A percentile compares a stretch with the other conserved stretches of the same genome.
These are phyloP conservation scores for Crocodylus rhombifer DNA, from an alignment of 2,797 vertebrate species.

Conservation along the genomic window DNA sequence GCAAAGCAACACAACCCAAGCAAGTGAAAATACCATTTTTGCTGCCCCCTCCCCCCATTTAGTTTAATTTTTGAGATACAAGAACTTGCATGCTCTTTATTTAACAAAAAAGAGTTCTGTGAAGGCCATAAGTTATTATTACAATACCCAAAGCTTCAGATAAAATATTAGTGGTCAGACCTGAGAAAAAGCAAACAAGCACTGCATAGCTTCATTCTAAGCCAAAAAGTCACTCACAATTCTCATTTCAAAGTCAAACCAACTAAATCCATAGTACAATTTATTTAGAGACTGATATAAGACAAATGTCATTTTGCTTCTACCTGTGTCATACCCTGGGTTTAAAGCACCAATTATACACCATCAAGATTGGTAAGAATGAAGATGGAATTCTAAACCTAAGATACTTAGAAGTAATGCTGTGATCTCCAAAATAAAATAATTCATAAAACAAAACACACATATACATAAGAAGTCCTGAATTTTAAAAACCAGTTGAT, in stretches of 20 bases:
- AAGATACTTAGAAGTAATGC: accelerated
- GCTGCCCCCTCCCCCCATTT: no score
- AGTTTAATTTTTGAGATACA: neutral
- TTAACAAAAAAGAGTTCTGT: neutral
- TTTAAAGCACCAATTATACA: slow-evolving; percentile 5
- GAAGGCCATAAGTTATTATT: neutral
- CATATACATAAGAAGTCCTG: neutral
- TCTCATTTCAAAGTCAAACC: neutral
- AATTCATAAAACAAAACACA: neutral
- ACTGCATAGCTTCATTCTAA: neutral
- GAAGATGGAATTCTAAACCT: neutral
- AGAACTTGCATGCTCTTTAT: neutral
- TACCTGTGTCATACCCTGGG: neutral
- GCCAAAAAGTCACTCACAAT: neutral
- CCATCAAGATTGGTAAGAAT: neutral
- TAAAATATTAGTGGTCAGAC: neutral
- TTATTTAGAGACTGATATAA: neutral
- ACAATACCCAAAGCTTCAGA: neutral
- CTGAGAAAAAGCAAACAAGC: neutral
- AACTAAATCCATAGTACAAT: neutral
- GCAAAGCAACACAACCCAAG: neutral
- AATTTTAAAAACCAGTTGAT: neutral
- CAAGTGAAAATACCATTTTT: neutral
- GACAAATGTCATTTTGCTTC: accelerated
- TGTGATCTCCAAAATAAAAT: neutral